A percentile compares a stretch with the other conserved stretches of the same genome.
These are phyloP conservation scores for Sinocyclocheilus anshuiensis DNA, from an alignment of 2,113 vertebrate genomes.

Conservation along the genomic window DNA sequence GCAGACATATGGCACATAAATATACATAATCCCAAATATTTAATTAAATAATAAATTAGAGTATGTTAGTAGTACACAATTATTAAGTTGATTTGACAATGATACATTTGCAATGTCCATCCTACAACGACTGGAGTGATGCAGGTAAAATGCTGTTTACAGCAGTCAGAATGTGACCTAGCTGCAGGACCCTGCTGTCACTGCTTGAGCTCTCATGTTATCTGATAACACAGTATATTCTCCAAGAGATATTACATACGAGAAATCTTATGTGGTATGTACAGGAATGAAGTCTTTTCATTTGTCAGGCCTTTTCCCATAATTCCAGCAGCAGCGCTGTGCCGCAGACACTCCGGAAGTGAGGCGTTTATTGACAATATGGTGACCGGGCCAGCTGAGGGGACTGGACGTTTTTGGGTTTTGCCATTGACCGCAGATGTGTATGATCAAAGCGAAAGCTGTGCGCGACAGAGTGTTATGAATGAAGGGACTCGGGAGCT, in stretches of 20 bases:
- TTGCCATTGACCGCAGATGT: constrained; percentile 60
- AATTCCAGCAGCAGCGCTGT: constrained; percentile 63
- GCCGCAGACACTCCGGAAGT: constrained; percentile 80
- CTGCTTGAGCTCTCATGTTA: not conserved
- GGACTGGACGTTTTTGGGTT: constrained; percentile 65
- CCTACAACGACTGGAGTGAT: not conserved
- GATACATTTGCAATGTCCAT: too few relatives aligned
- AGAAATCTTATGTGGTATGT: not conserved
- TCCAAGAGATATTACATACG: not conserved
- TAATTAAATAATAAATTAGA: too few relatives aligned
- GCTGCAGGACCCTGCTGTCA: not conserved
- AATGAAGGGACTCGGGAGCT: constrained; percentile 76
- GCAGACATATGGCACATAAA: too few relatives aligned
- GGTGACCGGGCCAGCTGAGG: constrained; percentile 72
- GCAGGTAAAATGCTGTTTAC: too few relatives aligned
- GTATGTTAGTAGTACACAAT: too few relatives aligned
- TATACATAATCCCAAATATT: too few relatives aligned
- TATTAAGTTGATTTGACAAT: too few relatives aligned
- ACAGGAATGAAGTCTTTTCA: constrained; percentile 24
- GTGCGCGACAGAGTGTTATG: constrained; percentile 63
- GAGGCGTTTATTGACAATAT: constrained; percentile 87
- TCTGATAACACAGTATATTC: not conserved
- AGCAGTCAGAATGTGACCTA: not conserved
- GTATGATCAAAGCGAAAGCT: not conserved
- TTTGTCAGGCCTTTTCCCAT: constrained; percentile 68